Conservation (phyloP, 2,113 vertebrate genomes). For the Odontesthes bonariensis region DNA sequence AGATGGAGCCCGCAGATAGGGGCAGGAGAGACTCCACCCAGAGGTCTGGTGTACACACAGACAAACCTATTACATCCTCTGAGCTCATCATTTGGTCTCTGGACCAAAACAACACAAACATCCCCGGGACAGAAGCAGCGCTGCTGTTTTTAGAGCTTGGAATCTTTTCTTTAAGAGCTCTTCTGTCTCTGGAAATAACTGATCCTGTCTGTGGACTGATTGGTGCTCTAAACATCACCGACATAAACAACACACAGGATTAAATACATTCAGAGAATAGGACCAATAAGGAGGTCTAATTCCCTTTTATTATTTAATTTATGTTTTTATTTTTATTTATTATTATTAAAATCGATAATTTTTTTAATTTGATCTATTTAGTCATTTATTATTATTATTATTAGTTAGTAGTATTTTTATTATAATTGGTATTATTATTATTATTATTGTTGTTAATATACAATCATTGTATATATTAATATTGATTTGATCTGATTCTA, state of each 20-base stretch:
- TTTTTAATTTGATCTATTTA: too few species aligned
- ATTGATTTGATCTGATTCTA: too few species aligned
- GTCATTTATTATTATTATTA: too few species aligned
- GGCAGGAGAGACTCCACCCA: conserved; percentile 80
- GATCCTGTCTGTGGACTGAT: not conserved
- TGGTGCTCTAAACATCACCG: not conserved
- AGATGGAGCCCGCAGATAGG: conserved; percentile 86
- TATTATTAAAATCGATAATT: too few species aligned
- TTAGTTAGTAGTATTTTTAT: too few species aligned
- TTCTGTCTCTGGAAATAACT: fast-evolving
- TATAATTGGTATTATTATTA: too few species aligned
- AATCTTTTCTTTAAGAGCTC: not conserved
- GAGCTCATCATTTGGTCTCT: conserved; percentile 31
- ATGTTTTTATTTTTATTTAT: too few species aligned
- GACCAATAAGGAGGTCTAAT: too few species aligned
- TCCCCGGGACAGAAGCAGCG: conserved; percentile 48
- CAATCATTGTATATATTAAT: too few species aligned
- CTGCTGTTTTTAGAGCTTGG: conserved; percentile 27
- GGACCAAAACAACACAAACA: conserved; percentile 57
- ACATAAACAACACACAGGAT: fast-evolving
- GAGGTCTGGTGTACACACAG: conserved; percentile 57
- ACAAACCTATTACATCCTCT: conserved; percentile 80
- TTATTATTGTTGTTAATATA: too few species aligned
- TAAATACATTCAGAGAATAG: not conserved
- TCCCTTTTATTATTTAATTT: too few species aligned